phyloP scores from a whole-genome alignment of 2,888 invertebrate genomes.

The Drosophila barbarae region DNA sequence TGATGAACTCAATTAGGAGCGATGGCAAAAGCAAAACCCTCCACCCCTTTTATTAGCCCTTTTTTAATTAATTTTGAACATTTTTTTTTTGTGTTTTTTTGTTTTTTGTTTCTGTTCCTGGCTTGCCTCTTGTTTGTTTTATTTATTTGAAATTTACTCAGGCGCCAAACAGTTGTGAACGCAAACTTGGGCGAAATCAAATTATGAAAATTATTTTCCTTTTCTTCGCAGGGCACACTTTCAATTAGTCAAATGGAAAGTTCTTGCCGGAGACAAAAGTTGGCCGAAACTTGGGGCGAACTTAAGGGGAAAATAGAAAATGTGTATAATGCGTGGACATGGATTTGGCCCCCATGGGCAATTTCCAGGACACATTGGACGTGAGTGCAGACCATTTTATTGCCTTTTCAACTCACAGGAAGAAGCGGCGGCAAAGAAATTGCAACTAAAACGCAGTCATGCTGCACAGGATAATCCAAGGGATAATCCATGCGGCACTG shows the following conservation, averaged over 20 bases:
- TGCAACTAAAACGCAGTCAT: conserved; percentile 69
- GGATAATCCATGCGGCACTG: conserved; percentile 57
- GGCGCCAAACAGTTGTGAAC: conserved; percentile 46
- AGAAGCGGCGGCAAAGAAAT: conserved; percentile 42
- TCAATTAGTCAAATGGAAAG: conserved; percentile 66
- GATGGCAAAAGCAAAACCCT: conserved; percentile 30
- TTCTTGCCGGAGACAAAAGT: conserved; percentile 41
- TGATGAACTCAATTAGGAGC: conserved; percentile 67
- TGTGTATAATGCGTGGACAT: conserved; percentile 33
- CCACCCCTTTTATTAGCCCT: conserved; percentile 34
- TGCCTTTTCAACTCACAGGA: conserved; percentile 37
- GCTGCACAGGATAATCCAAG: conserved; percentile 68
- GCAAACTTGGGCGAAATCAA: conserved; percentile 49
- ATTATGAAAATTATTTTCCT: conserved; percentile 63
- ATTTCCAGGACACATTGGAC: conserved; percentile 28
- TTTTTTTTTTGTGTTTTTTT: conserved; percentile 5
- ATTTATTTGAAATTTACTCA: conserved; percentile 38
- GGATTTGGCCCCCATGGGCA: conserved; percentile 10
- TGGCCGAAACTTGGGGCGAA: conserved; percentile 29
- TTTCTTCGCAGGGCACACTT: conserved; percentile 46
- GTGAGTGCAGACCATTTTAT: conserved; percentile 32
- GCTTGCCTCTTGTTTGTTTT: conserved; percentile 8
- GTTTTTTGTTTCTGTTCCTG: no score
- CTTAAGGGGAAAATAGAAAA: conserved; percentile 40
- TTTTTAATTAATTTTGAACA: conserved; percentile 63